phyloP scores from a whole-genome alignment of 2,888 invertebrate genomes.

The Sinopyrophorus schimmeli region DNA sequence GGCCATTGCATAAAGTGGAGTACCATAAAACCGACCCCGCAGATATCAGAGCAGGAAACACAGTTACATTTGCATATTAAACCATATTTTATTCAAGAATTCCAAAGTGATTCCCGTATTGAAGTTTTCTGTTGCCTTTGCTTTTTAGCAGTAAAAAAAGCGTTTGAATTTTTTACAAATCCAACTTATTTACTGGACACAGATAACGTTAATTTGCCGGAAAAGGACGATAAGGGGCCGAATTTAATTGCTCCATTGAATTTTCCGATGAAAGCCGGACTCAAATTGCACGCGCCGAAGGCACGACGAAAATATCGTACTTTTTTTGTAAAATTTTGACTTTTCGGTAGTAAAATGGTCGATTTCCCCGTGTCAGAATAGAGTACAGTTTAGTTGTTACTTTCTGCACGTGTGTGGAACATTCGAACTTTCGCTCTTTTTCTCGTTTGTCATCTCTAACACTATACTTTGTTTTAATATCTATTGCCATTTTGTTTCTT shows the following conservation, averaged over 20 bases:
- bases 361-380: no score
- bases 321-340: slow-evolving; percentile 3
- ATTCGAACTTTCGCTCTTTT: no score
- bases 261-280: slow-evolving; percentile 13
- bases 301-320: background rate
- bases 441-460: no score
- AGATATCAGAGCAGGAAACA: background rate
- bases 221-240: slow-evolving; percentile 17
- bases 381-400: no score
- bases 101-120: slow-evolving; percentile 1
- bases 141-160: no score
- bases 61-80: slow-evolving; percentile 11
- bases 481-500: no score
- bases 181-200: slow-evolving; percentile 11
- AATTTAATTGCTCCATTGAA: slow-evolving; percentile 17
- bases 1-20: no score
- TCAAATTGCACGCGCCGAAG: slow-evolving; percentile 4
- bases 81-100: slow-evolving; percentile 12
- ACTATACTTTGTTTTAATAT: no score
- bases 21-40: no score
- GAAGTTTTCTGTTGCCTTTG: no score
- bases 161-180: background rate
- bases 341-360: no score
- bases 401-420: no score
- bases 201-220: slow-evolving; percentile 20